Evolutionary conservation across 2,888 invertebrate species (phyloP).

Genomic region (Agelastica alni): DNA sequence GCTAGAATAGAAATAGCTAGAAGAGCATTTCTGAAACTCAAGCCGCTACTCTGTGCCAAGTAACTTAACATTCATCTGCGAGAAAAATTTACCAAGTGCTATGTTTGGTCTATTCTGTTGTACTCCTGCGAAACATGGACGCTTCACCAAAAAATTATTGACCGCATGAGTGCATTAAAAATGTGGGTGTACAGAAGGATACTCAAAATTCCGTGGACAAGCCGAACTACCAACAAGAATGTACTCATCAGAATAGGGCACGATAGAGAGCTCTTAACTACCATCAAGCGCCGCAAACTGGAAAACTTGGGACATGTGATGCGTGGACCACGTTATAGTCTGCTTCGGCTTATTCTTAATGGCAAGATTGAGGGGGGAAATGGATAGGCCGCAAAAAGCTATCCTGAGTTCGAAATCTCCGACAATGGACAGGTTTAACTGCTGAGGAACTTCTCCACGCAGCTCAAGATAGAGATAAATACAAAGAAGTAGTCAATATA

Average conservation of each 20-base stretch:
- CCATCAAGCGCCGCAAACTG: too few relatives aligned
- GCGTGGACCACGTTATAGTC: not conserved
- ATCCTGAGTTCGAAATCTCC: not conserved
- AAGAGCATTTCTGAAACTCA: not conserved
- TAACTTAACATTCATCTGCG: not conserved
- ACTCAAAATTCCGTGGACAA: too few relatives aligned
- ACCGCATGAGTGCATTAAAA: too few relatives aligned
- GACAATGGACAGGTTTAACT: not conserved
- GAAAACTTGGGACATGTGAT: not conserved
- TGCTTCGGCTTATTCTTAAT: not conserved
- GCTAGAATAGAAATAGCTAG: not conserved
- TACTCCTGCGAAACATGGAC: not conserved
- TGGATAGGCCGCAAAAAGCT: not conserved
- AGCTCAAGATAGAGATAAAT: too few relatives aligned
- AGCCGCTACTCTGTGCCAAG: not conserved
- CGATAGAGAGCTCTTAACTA: too few relatives aligned
- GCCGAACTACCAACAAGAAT: too few relatives aligned
- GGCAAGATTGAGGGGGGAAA: not conserved
- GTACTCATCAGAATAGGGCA: too few relatives aligned
- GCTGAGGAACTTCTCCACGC: too few relatives aligned
- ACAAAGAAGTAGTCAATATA: too few relatives aligned
- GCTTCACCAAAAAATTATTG: too few relatives aligned
- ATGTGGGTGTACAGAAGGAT: too few relatives aligned
- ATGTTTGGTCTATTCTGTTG: not conserved
- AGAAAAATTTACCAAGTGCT: not conserved